These are phyloP conservation scores for Takifugu bimaculatus DNA, from an alignment of 2,113 vertebrate genomes.

Conservation along the genomic window DNA sequence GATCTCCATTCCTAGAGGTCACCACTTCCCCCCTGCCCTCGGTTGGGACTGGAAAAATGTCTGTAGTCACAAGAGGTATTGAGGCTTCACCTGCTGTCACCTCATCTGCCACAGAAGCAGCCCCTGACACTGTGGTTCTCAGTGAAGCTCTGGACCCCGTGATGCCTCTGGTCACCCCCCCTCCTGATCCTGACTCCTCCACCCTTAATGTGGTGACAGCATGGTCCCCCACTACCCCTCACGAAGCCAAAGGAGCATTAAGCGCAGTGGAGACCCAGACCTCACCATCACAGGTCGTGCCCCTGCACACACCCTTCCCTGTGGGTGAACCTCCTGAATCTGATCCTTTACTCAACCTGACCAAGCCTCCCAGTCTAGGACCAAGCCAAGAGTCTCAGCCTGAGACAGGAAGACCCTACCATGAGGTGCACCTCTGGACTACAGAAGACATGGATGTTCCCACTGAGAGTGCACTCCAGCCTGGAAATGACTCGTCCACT, in stretches of 20 bases:
- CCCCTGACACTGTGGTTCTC: conserved; percentile 36
- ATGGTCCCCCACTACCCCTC: conserved; percentile 29
- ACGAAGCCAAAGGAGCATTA: conserved; percentile 43
- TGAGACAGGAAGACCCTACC: conserved; percentile 43
- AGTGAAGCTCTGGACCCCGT: conserved; percentile 34
- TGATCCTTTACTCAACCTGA: conserved; percentile 52
- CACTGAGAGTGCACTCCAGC: conserved; percentile 16
- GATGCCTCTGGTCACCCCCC: conserved; percentile 42
- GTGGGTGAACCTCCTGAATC: conserved; percentile 50
- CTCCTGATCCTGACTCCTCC: conserved; percentile 29
- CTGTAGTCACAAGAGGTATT: conserved; percentile 9
- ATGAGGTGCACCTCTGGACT: conserved; percentile 70
- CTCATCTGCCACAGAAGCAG: conserved; percentile 3
- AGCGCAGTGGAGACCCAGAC: conserved; percentile 54
- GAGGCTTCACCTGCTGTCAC: conserved; percentile 21
- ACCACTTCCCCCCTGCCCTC: conserved; percentile 20
- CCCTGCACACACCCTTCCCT: conserved; percentile 49
- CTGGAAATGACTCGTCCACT: conserved; percentile 81
- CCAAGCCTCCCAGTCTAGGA: conserved; percentile 35
- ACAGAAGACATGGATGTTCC: conserved; percentile 56
- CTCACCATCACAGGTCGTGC: conserved; percentile 49
- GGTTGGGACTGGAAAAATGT: conserved; percentile 4
- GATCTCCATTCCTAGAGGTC: conserved; percentile 13
- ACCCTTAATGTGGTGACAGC: conserved; percentile 51
- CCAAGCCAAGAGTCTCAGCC: conserved; percentile 32